A percentile compares a stretch with the other conserved stretches of the same genome.
These are phyloP conservation scores for Pammene aurita DNA, from an alignment of 2,888 invertebrate species.

Conservation along the genomic window DNA sequence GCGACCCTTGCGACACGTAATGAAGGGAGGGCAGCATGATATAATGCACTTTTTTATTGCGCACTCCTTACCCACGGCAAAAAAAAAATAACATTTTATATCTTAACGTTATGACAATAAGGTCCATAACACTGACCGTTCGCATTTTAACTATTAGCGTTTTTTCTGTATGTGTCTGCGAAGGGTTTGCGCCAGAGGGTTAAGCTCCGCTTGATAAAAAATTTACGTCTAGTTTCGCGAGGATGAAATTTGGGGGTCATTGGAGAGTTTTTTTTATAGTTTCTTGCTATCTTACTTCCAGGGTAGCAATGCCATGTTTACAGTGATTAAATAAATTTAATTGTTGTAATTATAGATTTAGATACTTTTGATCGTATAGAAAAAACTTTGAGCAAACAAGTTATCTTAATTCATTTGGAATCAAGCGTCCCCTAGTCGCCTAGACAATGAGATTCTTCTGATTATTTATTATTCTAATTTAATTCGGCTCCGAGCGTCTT, in stretches of 20 bases:
- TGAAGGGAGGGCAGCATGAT: slow-evolving; percentile 80
- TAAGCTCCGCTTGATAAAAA: slow-evolving; percentile 74
- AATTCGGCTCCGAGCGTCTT: slow-evolving; percentile 70
- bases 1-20: slow-evolving; percentile 74
- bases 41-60: slow-evolving; percentile 84
- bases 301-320: not conserved
- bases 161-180: slow-evolving; percentile 70
- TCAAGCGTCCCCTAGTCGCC: slow-evolving; percentile 43
- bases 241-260: slow-evolving; percentile 63
- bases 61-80: slow-evolving; percentile 80
- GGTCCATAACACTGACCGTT: slow-evolving; percentile 46
- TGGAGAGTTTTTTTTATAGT: slow-evolving; percentile 54
- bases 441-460: slow-evolving; percentile 60
- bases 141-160: slow-evolving; percentile 81
- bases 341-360: not conserved
- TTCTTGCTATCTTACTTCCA: slow-evolving; percentile 44
- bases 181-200: slow-evolving; percentile 78
- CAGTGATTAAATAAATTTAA: not conserved
- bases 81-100: slow-evolving; percentile 53
- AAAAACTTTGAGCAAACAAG: slow-evolving; percentile 10
- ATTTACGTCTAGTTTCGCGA: slow-evolving; percentile 72
- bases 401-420: slow-evolving; percentile 50
- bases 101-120: slow-evolving; percentile 35
- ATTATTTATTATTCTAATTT: slow-evolving; percentile 78
- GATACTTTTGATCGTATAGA: not conserved